Evolutionary conservation across 2,797 vertebrate species (phyloP).

Genomic region (Holocentrus rufus): DNA sequence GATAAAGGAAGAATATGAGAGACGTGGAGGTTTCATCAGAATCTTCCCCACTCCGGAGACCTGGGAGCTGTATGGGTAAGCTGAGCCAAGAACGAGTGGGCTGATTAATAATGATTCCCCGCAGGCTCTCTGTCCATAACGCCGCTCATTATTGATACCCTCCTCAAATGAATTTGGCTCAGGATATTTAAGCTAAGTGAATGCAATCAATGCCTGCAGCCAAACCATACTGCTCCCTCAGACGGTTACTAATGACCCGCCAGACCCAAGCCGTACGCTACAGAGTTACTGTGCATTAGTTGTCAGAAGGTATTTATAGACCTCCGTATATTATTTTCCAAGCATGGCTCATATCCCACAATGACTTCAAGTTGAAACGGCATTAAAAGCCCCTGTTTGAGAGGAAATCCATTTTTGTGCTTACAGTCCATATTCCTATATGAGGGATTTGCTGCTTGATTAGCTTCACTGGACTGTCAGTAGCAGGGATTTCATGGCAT

Average conservation of each 20-base stretch:
- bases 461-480: constrained; percentile 50
- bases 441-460: constrained; percentile 68
- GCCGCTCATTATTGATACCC: constrained; percentile 28
- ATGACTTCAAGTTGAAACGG: constrained; percentile 40
- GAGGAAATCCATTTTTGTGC: constrained; percentile 66
- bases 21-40: constrained; percentile 93
- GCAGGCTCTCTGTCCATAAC: constrained; percentile 12
- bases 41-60: constrained; percentile 94
- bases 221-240: constrained; percentile 24
- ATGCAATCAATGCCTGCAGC: constrained; percentile 12
- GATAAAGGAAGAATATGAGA: constrained; percentile 91
- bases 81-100: constrained; percentile 43
- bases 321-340: constrained; percentile 35
- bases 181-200: constrained; percentile 20
- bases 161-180: constrained; percentile 21
- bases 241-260: constrained; percentile 25
- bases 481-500: constrained; percentile 52
- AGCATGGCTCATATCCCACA: constrained; percentile 13
- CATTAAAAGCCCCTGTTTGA: constrained; percentile 28
- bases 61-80: constrained; percentile 94
- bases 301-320: constrained; percentile 24
- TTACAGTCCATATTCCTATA: constrained; percentile 58
- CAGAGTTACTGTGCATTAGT: neutral
- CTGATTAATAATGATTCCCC: constrained; percentile 33
- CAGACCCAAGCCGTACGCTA: constrained; percentile 31